Percentiles rank a stretch among this genome's conserved stretches.
phyloP scores from a whole-genome alignment of 2,797 vertebrate genomes.

The Apodemus agrarius region DNA sequence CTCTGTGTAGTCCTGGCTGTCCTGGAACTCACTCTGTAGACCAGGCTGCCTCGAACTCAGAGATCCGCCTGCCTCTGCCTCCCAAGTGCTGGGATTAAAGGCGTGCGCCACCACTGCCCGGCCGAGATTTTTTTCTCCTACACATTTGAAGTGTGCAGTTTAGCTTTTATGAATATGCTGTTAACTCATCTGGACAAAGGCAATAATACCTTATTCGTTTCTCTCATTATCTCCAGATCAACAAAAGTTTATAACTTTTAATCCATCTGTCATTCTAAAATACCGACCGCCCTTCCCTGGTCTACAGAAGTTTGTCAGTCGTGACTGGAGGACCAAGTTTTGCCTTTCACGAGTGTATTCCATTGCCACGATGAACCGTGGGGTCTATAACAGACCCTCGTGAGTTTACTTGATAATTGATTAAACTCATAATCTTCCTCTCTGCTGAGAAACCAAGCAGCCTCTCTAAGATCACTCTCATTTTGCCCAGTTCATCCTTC shows the following conservation, averaged over 20 bases:
- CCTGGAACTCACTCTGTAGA: too few species aligned
- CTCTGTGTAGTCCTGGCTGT: too few species aligned
- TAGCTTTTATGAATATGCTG: neutral
- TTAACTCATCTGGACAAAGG: neutral
- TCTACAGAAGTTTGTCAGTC: neutral
- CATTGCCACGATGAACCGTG: neutral
- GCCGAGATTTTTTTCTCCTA: too few species aligned
- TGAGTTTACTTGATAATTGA: neutral
- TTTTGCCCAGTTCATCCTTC: neutral
- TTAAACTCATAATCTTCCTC: neutral
- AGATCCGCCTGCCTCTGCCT: too few species aligned
- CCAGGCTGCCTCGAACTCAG: too few species aligned
- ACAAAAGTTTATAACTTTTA: neutral
- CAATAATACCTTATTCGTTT: neutral
- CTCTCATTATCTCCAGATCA: neutral
- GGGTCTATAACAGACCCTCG: neutral
- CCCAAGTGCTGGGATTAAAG: too few species aligned
- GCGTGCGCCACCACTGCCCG: too few species aligned
- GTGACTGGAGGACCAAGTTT: neutral
- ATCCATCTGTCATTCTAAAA: neutral
- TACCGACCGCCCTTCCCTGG: neutral
- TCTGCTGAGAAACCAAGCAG: neutral
- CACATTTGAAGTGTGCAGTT: neutral
- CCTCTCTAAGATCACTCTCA: neutral
- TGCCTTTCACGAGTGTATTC: neutral